A percentile compares a stretch with the other conserved stretches of the same genome.
phyloP scores from a whole-genome alignment of 2,113 vertebrate species.

The Centropristis striata region DNA sequence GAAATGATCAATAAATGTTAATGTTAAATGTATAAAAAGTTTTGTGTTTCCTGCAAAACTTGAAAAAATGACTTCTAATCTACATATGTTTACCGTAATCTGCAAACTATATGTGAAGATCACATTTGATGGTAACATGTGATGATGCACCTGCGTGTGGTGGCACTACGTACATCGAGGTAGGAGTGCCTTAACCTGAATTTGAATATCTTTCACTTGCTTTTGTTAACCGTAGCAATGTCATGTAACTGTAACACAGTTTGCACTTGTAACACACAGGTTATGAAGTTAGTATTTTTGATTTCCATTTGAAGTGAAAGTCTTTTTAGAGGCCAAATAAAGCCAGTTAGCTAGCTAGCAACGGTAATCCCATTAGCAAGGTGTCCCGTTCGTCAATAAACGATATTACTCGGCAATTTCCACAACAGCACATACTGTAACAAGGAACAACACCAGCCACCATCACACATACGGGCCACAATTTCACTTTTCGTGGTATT shows the following conservation, averaged over 20 bases:
- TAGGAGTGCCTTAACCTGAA: not conserved
- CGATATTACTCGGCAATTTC: too few relatives aligned
- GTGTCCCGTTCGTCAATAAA: not conserved
- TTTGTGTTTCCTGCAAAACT: too few relatives aligned
- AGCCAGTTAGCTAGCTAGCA: conserved; percentile 21
- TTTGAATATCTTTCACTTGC: conserved; percentile 38
- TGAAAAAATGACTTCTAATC: too few relatives aligned
- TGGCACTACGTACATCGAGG: not conserved
- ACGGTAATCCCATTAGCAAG: conserved; percentile 47
- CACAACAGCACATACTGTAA: not conserved
- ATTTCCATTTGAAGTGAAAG: not conserved
- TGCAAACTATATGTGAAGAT: not conserved
- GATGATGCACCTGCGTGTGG: conserved; percentile 16
- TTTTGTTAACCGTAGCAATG: not conserved
- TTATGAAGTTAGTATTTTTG: not conserved
- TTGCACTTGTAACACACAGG: not conserved
- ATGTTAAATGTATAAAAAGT: too few relatives aligned
- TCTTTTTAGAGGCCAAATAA: conserved; percentile 3
- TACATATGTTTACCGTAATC: not conserved
- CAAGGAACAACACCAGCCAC: fast-evolving
- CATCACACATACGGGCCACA: fast-evolving
- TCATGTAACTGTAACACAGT: not conserved
- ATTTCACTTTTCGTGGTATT: too few relatives aligned
- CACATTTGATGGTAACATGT: not conserved
- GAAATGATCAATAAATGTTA: too few relatives aligned